Percentiles rank a stretch among this genome's conserved stretches.
Conservation (phyloP, 2,113 vertebrate species). For the Stegostoma tigrinum region DNA sequence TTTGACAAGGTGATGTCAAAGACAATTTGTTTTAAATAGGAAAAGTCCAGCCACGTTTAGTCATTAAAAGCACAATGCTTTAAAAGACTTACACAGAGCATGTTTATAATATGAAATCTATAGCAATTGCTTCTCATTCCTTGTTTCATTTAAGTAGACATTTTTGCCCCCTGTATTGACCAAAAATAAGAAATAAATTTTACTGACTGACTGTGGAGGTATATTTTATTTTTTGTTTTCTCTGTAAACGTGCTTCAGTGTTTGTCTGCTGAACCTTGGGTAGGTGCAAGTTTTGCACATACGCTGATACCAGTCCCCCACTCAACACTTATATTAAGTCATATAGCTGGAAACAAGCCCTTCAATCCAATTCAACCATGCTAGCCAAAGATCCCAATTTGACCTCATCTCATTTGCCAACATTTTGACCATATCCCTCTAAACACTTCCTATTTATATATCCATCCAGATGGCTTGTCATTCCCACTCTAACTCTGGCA, state of each 20-base stretch:
- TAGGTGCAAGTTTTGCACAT: neutral
- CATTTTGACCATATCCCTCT: too few relatives aligned
- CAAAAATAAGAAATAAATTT: neutral
- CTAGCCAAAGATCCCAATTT: too few relatives aligned
- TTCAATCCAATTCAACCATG: too few relatives aligned
- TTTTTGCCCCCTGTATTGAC: neutral
- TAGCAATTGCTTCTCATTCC: neutral
- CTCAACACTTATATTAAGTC: too few relatives aligned
- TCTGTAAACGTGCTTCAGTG: neutral
- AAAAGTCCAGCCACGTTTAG: neutral
- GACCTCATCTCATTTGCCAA: too few relatives aligned
- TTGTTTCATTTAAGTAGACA: neutral
- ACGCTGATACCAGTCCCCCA: neutral
- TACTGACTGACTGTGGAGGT: neutral
- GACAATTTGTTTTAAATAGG: neutral
- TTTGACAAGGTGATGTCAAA: neutral
- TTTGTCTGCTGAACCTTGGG: neutral
- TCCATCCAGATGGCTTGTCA: too few relatives aligned
- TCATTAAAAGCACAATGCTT: neutral
- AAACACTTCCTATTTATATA: too few relatives aligned
- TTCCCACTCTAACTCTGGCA: too few relatives aligned
- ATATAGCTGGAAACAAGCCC: too few relatives aligned
- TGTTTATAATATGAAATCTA: neutral
- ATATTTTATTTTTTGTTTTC: neutral
- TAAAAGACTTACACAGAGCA: neutral